Percentiles rank a stretch among this genome's conserved stretches.
Conservation (phyloP, 2,113 vertebrate species). For the Candoia aspera region DNA sequence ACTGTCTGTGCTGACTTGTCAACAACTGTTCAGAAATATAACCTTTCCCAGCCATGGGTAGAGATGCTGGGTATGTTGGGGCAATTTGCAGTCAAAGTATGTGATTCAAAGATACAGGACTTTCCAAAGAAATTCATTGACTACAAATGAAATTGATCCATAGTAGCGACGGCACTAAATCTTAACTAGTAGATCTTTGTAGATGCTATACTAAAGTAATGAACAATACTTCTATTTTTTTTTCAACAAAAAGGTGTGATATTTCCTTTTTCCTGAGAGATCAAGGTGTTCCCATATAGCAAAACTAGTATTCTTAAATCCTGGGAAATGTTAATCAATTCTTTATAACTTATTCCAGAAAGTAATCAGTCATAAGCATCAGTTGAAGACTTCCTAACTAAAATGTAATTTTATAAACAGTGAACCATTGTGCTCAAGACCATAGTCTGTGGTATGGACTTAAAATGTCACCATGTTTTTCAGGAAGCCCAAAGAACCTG, state of each 20-base stretch:
- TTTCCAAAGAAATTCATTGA: background rate
- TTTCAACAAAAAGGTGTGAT: background rate
- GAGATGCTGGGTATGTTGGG: background rate
- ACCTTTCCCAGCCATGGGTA: background rate
- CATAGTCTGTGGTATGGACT: conserved; percentile 4
- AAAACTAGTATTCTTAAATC: background rate
- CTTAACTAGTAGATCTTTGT: background rate
- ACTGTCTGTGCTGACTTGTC: background rate
- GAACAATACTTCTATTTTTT: background rate
- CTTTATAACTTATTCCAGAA: background rate
- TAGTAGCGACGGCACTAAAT: background rate
- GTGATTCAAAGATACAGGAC: background rate
- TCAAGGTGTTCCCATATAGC: background rate
- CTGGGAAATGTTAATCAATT: background rate
- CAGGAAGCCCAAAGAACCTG: conserved; percentile 53
- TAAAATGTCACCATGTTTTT: conserved; percentile 25
- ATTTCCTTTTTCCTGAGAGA: background rate
- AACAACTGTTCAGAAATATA: background rate
- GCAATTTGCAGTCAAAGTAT: background rate
- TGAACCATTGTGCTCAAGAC: background rate
- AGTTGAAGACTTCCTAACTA: background rate
- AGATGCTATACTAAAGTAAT: background rate
- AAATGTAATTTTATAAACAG: background rate
- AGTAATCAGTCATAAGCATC: background rate
- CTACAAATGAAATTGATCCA: background rate